phyloP scores from a whole-genome alignment of 1,140 invertebrate species.

The Wiebesia pumilae region DNA sequence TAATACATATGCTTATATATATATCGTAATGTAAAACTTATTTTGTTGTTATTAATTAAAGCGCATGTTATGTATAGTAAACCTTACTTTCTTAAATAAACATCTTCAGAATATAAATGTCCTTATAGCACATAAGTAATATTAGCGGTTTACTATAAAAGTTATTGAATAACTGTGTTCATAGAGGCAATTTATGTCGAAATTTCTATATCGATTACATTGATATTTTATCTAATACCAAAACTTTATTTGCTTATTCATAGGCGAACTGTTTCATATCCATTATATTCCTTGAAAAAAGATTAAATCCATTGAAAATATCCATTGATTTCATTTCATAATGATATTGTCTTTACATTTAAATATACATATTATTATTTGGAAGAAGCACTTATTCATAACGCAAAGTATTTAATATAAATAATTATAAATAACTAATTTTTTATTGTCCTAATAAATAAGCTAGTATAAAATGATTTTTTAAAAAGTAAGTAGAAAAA shows the following conservation, averaged over 20 bases:
- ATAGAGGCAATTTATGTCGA: background rate
- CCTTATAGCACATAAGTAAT: background rate
- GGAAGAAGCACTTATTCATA: too few relatives aligned
- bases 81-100: background rate
- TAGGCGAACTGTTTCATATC: background rate
- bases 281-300: too few relatives aligned
- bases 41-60: background rate
- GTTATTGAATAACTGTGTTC: background rate
- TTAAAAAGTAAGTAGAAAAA: background rate
- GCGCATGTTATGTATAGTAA: background rate
- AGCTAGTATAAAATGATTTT: too few relatives aligned
- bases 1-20: too few relatives aligned
- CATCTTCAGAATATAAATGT: background rate
- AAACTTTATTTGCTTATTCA: background rate
- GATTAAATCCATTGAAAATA: too few relatives aligned
- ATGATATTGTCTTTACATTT: too few relatives aligned
- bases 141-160: conserved; percentile 1
- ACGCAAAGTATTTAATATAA: too few relatives aligned
- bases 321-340: too few relatives aligned
- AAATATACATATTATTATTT: too few relatives aligned
- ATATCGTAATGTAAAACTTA: too few relatives aligned
- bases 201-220: background rate
- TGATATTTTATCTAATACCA: background rate
- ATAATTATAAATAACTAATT: too few relatives aligned
- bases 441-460: too few relatives aligned